These are phyloP conservation scores for Cyprinodon tularosa DNA, from an alignment of 2,113 vertebrate species.

Conservation along the genomic window DNA sequence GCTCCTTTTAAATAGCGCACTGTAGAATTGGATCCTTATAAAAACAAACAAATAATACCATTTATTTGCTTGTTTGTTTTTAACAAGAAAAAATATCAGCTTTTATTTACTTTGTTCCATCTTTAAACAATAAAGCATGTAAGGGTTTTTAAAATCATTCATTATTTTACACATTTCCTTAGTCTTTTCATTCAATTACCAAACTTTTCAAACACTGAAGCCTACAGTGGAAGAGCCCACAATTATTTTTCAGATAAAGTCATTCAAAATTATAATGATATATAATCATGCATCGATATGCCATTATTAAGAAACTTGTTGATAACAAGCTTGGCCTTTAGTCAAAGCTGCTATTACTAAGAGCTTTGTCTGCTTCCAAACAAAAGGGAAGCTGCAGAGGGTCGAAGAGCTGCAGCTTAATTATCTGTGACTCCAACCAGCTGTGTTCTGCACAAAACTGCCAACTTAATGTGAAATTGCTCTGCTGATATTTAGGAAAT, in stretches of 20 bases:
- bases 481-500: conserved; percentile 18
- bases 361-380: conserved; percentile 42
- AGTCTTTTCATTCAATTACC: not conserved
- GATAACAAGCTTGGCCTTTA: conserved; percentile 34
- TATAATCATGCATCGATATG: conserved; percentile 14
- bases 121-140: not conserved
- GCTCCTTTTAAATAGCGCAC: not conserved
- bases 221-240: not conserved
- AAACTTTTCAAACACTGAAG: conserved; percentile 3
- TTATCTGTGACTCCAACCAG: conserved; percentile 49
- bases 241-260: conserved; percentile 23
- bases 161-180: not conserved
- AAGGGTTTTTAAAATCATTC: not conserved
- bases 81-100: not conserved
- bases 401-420: conserved; percentile 38
- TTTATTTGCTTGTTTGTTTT: not conserved
- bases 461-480: not conserved
- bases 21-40: not conserved
- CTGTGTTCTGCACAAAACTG: conserved; percentile 33
- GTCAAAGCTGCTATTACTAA: conserved; percentile 42
- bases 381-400: conserved; percentile 41
- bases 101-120: not conserved
- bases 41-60: not conserved
- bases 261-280: not conserved
- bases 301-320: conserved; percentile 40